These are phyloP conservation scores for Pavo muticus DNA, from an alignment of 2,113 vertebrate species.

Conservation along the genomic window DNA sequence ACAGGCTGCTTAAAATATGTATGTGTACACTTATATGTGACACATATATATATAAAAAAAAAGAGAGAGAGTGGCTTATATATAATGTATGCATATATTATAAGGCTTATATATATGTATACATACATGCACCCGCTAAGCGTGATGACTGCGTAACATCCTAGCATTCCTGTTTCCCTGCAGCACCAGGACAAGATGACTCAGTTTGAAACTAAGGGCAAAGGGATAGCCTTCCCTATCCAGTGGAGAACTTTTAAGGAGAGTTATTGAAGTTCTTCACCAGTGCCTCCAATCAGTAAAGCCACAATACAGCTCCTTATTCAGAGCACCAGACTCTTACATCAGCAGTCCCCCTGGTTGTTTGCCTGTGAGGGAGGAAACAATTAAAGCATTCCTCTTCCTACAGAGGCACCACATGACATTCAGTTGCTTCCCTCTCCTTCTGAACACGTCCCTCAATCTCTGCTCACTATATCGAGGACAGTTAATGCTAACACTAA, in stretches of 20 bases:
- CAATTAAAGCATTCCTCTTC: not conserved
- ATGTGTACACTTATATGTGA: not conserved
- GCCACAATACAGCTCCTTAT: not conserved
- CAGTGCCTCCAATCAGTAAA: not conserved
- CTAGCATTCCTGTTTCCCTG: not conserved
- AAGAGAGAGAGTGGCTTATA: too few species aligned
- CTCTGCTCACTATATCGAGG: not conserved
- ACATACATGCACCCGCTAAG: not conserved
- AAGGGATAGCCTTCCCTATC: not conserved
- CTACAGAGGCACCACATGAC: not conserved
- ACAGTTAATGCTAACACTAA: not conserved
- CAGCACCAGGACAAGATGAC: not conserved
- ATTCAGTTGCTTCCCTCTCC: conserved; percentile 21
- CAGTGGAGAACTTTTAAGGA: not conserved
- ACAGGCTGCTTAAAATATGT: not conserved
- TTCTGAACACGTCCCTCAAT: not conserved
- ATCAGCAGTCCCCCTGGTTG: not conserved
- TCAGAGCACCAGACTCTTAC: not conserved
- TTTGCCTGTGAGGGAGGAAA: not conserved
- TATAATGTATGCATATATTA: too few species aligned
- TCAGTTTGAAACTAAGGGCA: not conserved
- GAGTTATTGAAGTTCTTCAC: not conserved
- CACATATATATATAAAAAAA: too few species aligned
- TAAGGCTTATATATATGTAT: too few species aligned
- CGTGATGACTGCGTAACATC: not conserved